phyloP scores from a whole-genome alignment of 2,113 vertebrate species.

The Oryzias javanicus region DNA sequence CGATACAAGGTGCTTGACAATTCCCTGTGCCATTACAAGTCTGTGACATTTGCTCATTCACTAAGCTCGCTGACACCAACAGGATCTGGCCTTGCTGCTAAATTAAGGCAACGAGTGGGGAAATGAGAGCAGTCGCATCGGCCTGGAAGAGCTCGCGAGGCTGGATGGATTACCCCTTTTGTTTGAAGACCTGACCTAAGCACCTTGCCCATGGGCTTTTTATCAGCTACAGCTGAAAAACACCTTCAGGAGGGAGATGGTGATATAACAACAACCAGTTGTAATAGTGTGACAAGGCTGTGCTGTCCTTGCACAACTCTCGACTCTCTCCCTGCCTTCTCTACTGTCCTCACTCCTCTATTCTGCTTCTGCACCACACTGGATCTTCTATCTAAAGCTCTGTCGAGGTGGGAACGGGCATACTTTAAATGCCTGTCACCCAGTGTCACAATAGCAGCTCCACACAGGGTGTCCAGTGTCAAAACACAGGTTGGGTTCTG shows the following conservation, averaged over 20 bases:
- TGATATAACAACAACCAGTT: slow-evolving; percentile 66
- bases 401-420: slow-evolving; percentile 68
- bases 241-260: slow-evolving; percentile 67
- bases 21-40: slow-evolving; percentile 75
- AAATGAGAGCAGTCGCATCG: slow-evolving; percentile 69
- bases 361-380: slow-evolving; percentile 31
- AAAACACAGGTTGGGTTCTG: slow-evolving; percentile 68
- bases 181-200: slow-evolving; percentile 87
- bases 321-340: slow-evolving; percentile 45
- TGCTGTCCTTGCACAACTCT: slow-evolving; percentile 79
- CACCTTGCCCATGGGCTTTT: slow-evolving; percentile 78
- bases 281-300: slow-evolving; percentile 78
- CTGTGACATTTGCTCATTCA: slow-evolving; percentile 79
- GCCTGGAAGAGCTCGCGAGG: slow-evolving; percentile 73
- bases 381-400: slow-evolving; percentile 68
- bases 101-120: slow-evolving; percentile 79
- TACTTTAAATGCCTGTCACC: slow-evolving; percentile 72
- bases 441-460: slow-evolving; percentile 69
- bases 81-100: slow-evolving; percentile 77
- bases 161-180: slow-evolving; percentile 79
- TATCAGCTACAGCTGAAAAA: slow-evolving; percentile 72
- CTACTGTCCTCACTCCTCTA: slow-evolving; percentile 28
- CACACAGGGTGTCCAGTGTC: slow-evolving; percentile 71
- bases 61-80: slow-evolving; percentile 79
- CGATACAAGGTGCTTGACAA: slow-evolving; percentile 76